A percentile compares a stretch with the other conserved stretches of the same genome.
These are phyloP conservation scores for Macrosteles quadrilineatus DNA, from an alignment of 1,140 invertebrate genomes.

Conservation along the genomic window DNA sequence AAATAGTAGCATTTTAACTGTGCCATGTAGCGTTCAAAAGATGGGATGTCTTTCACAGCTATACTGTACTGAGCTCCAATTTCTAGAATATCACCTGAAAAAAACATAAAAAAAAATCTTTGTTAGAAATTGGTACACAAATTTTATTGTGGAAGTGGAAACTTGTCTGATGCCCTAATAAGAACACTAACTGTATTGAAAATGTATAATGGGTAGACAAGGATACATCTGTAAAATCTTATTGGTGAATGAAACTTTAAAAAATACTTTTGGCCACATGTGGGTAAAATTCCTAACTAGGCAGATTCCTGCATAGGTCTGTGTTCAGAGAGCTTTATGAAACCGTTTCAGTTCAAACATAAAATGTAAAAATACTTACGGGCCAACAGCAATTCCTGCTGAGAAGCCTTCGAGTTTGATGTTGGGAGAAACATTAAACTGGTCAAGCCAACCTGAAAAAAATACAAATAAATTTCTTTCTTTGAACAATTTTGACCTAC, in stretches of 20 bases:
- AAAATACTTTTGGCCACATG: neutral
- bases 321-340: too few relatives aligned
- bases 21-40: conserved; percentile 95
- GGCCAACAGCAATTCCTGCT: conserved; percentile 86
- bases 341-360: too few relatives aligned
- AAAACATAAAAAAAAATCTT: conserved; percentile 23
- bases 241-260: neutral
- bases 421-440: conserved; percentile 86
- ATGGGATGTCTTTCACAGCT: conserved; percentile 84
- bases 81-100: conserved; percentile 84
- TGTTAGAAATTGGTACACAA: too few relatives aligned
- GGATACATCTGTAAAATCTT: neutral
- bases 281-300: neutral
- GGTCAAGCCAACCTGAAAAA: conserved; percentile 76
- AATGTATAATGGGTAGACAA: neutral
- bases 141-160: neutral
- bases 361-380: too few relatives aligned
- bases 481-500: conserved; percentile 29
- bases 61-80: conserved; percentile 96
- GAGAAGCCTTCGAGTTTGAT: conserved; percentile 71
- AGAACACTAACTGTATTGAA: neutral
- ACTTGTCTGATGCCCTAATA: neutral
- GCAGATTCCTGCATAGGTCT: neutral
- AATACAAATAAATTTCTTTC: conserved; percentile 34
- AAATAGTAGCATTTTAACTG: conserved; percentile 98